Conservation (phyloP, 1,140 invertebrate species). For the Diploscapter pachys region DNA sequence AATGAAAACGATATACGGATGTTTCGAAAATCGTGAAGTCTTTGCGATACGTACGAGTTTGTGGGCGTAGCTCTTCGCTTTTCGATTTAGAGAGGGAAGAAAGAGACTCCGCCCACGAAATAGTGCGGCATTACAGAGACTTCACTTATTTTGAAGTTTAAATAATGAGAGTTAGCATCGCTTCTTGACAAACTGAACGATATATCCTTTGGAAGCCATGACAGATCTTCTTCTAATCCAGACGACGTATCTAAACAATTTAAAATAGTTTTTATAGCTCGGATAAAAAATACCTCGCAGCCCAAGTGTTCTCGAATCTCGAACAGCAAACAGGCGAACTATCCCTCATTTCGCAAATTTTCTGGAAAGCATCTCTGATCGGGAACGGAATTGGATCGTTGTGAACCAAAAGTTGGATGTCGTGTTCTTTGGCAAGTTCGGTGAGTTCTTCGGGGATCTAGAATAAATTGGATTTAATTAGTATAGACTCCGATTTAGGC, state of each 20-base stretch:
- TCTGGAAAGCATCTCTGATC: slow-evolving; percentile 37
- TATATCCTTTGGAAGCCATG: slow-evolving; percentile 37
- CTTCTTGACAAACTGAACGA: slow-evolving; percentile 23
- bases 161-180: too few relatives aligned
- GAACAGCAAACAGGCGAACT: slow-evolving; percentile 3
- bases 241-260: slow-evolving; percentile 34
- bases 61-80: too few relatives aligned
- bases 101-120: too few relatives aligned
- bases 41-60: too few relatives aligned
- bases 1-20: too few relatives aligned
- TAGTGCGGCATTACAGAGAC: too few relatives aligned
- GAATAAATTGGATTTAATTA: slow-evolving; percentile 10
- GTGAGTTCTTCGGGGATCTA: slow-evolving; percentile 80
- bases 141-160: too few relatives aligned
- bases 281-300: slow-evolving; percentile 9
- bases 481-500: too few relatives aligned
- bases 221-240: slow-evolving; percentile 34
- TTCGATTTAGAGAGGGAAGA: too few relatives aligned
- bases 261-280: too few relatives aligned
- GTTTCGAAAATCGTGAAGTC: too few relatives aligned
- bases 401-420: slow-evolving; percentile 88
- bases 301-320: slow-evolving; percentile 17
- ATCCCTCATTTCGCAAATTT: slow-evolving; percentile 1
- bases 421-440: slow-evolving; percentile 80
- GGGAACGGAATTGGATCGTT: slow-evolving; percentile 73